Conservation (phyloP, 1,140 invertebrate species). For the Propsilocerus akamusi region DNA sequence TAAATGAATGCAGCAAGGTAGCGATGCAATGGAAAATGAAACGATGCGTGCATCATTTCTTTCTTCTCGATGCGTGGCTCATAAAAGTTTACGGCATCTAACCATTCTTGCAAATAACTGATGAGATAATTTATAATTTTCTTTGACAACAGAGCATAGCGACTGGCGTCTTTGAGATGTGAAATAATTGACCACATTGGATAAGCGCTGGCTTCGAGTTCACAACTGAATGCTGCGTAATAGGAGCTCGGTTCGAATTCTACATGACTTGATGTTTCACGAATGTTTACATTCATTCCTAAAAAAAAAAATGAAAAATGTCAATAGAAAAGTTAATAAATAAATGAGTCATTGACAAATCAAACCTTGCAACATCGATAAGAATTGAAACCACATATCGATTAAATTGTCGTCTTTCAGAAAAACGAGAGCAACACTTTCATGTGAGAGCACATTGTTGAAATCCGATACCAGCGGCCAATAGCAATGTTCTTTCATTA, state of each 20-base stretch:
- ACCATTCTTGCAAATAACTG: constrained; percentile 64
- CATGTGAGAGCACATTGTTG: constrained; percentile 90
- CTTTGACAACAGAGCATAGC: constrained; percentile 47
- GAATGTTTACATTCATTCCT: constrained; percentile 91
- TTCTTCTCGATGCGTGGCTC: constrained; percentile 43
- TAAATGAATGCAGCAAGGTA: constrained; percentile 86
- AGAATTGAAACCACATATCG: constrained; percentile 87
- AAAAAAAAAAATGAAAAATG: constrained; percentile 10
- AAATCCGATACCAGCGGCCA: constrained; percentile 95
- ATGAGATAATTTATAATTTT: constrained; percentile 56
- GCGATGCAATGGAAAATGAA: constrained; percentile 88
- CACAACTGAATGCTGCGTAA: constrained; percentile 91
- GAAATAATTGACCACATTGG: constrained; percentile 92
- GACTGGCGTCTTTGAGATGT: constrained; percentile 55
- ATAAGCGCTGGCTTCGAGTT: constrained; percentile 88
- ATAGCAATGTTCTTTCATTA: constrained; percentile 96
- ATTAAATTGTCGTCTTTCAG: constrained; percentile 69
- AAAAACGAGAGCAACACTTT: constrained; percentile 75
- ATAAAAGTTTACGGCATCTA: constrained; percentile 60
- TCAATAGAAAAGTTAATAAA: constrained; percentile 5
- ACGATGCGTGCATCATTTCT: constrained; percentile 73
- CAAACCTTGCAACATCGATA: constrained; percentile 89
- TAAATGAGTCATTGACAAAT: constrained; percentile 6
- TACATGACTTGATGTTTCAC: constrained; percentile 77
- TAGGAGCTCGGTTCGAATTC: constrained; percentile 95